phyloP scores from a whole-genome alignment of 2,113 vertebrate species.

The Alosa alosa region DNA sequence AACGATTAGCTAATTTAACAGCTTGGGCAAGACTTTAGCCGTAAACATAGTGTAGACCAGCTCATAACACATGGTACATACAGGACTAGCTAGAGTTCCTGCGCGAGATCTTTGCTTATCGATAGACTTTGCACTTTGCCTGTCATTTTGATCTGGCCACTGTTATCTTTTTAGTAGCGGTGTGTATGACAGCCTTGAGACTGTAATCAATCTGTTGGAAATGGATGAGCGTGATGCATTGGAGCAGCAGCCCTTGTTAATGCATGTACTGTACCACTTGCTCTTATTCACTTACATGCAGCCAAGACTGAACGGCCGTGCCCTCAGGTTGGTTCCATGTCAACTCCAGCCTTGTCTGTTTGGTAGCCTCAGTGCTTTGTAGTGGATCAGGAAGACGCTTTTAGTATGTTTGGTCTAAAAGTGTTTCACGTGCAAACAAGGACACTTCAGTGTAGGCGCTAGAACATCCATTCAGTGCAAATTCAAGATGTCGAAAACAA shows the following conservation, averaged over 20 bases:
- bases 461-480: not conserved
- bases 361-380: not conserved
- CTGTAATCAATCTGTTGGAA: not conserved
- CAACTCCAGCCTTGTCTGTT: slow-evolving; percentile 3
- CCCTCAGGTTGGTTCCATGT: not conserved
- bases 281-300: slow-evolving; percentile 1
- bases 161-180: not conserved
- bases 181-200: not conserved
- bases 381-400: not conserved
- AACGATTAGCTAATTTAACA: too few relatives aligned
- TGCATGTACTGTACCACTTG: slow-evolving; percentile 10
- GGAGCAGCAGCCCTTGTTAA: not conserved
- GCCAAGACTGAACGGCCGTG: not conserved
- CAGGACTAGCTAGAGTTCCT: too few relatives aligned
- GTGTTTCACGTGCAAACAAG: not conserved
- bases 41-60: too few relatives aligned
- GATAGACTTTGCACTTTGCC: too few relatives aligned
- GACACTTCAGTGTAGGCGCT: not conserved
- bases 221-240: not conserved
- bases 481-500: not conserved
- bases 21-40: too few relatives aligned
- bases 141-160: too few relatives aligned
- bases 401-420: not conserved
- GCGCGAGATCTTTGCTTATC: not conserved
- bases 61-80: too few relatives aligned